Conservation (phyloP, 2,797 vertebrate genomes). For the Poeciliopsis turneri region DNA sequence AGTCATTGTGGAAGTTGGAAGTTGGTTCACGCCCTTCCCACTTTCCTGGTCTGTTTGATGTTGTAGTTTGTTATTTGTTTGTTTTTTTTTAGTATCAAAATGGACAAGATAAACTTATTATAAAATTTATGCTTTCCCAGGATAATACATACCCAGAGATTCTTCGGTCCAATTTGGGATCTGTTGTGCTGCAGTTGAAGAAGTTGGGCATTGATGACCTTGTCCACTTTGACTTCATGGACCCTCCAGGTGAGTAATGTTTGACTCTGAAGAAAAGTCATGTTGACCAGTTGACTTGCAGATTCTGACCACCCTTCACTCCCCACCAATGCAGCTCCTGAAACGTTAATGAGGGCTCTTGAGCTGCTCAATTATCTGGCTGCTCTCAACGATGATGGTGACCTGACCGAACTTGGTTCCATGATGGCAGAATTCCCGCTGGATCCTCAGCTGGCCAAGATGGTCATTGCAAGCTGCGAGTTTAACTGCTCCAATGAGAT, state of each 20-base stretch:
- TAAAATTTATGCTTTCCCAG: constrained; percentile 64
- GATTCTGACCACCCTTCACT: not conserved
- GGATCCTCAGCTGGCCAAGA: constrained; percentile 98
- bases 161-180: constrained; percentile 96
- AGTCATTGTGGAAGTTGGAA: constrained; percentile 17
- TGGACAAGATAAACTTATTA: not conserved
- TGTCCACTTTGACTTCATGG: constrained; percentile 99
- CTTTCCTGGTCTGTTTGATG: not conserved
- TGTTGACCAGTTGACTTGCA: not conserved
- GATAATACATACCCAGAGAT: constrained; percentile 99
- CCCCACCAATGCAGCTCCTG: constrained; percentile 84
- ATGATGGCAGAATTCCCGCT: constrained; percentile 99
- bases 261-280: not conserved
- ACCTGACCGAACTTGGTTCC: constrained; percentile 97
- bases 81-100: not conserved
- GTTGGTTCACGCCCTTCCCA: not conserved
- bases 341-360: constrained; percentile 97
- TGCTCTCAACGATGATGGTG: constrained; percentile 97
- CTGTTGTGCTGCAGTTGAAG: constrained; percentile 97
- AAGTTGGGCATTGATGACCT: constrained; percentile 99
- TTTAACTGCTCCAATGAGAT: constrained; percentile 99
- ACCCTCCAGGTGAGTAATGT: constrained; percentile 90
- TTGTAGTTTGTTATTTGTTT: too few species aligned
- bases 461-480: constrained; percentile 99
- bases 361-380: constrained; percentile 98